Base-by-base conservation (phyloP, 2,113 vertebrate genomes). In the Antennarius striatus region DNA sequence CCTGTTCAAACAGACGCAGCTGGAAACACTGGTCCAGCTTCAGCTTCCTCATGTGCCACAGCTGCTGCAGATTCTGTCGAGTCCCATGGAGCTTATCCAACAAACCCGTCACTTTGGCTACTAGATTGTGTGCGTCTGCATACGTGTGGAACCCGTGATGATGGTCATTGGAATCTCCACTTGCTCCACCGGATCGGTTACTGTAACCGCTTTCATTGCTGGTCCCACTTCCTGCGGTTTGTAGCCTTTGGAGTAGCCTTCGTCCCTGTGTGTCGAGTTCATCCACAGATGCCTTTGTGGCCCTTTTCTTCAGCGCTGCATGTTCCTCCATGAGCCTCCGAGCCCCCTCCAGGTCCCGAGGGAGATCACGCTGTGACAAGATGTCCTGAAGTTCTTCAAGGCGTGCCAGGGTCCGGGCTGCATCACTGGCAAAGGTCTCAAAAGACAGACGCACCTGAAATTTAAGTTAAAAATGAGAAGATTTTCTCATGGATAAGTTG, bases 1-100 rank as follows among this genome's bases (percentile, higher is more conserved):
- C 97, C 90, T 99, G 98, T 75, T 99, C 96, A 66, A 98, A 99
- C 54, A 99, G 94, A 62, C 97, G 89, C 63, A 99, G 93, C 92
- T 99, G 98, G 86, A 99, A 99, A 87, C 97, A 99, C 88, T 99
- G 97, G 93, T 99, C 98, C 89, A 99, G 89, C 90, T 98, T 99
- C 82, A 98, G 86, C 68, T 99, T 99, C 82, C 96, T 88, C 85
- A 96, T 93, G 73, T 99, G 98, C 98, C 98, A 99, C 91, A 98
- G 94, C 93, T 99, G 98, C 85, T 99, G 98, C 85, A 99, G 92
- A 83, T 98, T 97, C 89, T 99, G 98, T 6, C 97, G 92, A 0
- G 96, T 96, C 22, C 94, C 94, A 55, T 98, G 96, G 77, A 99
- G 92, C 81, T 97, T 93, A 85, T 99, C 98, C 90, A 99, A 86